phyloP scores from a whole-genome alignment of 23 tunicate species.

The Diplosoma virens region DNA sequence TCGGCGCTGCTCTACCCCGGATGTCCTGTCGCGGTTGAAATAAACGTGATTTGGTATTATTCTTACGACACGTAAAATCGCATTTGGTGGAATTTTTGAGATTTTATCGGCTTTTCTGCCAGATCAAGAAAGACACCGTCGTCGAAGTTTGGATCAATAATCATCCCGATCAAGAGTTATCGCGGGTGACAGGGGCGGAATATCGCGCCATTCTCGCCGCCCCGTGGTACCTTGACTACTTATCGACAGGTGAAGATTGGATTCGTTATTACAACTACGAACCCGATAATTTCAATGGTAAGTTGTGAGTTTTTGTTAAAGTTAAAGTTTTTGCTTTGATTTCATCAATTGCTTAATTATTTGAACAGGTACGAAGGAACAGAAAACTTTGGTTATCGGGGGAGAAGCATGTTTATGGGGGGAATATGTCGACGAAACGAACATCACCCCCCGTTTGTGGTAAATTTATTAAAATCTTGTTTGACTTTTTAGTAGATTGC shows the following conservation, averaged over 20 bases:
- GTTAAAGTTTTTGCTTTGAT: too few relatives aligned
- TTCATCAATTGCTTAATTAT: too few relatives aligned
- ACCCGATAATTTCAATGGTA: conserved; percentile 87
- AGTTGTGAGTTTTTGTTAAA: too few relatives aligned
- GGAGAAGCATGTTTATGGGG: conserved; percentile 98
- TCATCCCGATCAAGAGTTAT: conserved; percentile 60
- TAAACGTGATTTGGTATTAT: too few relatives aligned
- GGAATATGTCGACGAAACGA: conserved; percentile 88
- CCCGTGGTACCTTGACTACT: conserved; percentile 93
- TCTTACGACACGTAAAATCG: too few relatives aligned
- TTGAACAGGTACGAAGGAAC: conserved; percentile 89
- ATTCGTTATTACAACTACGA: conserved; percentile 69
- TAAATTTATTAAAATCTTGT: too few relatives aligned
- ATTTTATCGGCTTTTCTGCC: too few relatives aligned
- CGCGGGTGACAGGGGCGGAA: conserved; percentile 66
- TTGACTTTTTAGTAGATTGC: too few relatives aligned
- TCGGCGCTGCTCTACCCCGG: too few relatives aligned
- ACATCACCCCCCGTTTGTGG: conserved; percentile 84
- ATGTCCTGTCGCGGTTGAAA: too few relatives aligned
- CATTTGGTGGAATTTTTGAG: too few relatives aligned
- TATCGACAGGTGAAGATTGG: conserved; percentile 89
- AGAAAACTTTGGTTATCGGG: conserved; percentile 77
- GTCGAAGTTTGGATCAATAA: conserved; percentile 88
- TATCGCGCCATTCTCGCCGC: conserved; percentile 75
- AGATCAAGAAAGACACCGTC: conserved; percentile 80